phyloP scores from a whole-genome alignment of 2,888 invertebrate species.

The Gari tellinella region DNA sequence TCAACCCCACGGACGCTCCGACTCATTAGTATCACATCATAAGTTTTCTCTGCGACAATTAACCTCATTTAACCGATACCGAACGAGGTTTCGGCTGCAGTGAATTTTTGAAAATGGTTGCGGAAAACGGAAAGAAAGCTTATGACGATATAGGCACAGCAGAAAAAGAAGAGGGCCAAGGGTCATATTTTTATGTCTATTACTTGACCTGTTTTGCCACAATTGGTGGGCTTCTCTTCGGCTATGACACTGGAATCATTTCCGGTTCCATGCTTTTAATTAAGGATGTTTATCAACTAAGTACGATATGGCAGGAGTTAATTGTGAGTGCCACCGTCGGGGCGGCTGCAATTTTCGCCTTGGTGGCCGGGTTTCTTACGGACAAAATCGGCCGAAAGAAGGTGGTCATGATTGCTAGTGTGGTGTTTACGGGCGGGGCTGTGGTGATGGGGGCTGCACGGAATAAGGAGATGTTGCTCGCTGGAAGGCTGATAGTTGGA shows the following conservation, averaged over 20 bases:
- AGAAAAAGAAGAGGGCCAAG: conserved; percentile 17
- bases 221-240: conserved; percentile 86
- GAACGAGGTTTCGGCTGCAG: no score
- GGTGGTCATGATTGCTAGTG: conserved; percentile 85
- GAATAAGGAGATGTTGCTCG: conserved; percentile 80
- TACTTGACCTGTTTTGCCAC: conserved; percentile 79
- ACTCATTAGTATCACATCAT: no score
- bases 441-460: conserved; percentile 84
- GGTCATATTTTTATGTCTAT: conserved; percentile 70
- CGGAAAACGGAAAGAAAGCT: neutral
- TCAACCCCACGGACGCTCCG: no score
- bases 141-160: conserved; percentile 8
- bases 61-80: no score
- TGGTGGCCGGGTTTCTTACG: conserved; percentile 84
- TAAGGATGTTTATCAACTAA: conserved; percentile 83
- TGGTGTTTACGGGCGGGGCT: conserved; percentile 85
- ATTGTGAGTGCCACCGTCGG: conserved; percentile 85
- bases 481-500: conserved; percentile 85
- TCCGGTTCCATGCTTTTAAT: conserved; percentile 85
- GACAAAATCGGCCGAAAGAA: conserved; percentile 86
- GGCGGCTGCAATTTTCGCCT: conserved; percentile 84
- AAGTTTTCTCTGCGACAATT: no score
- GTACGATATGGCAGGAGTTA: conserved; percentile 85
- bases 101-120: no score
- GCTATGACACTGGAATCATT: conserved; percentile 85